These are phyloP conservation scores for Perca fluviatilis DNA, from an alignment of 2,113 vertebrate species.

Conservation along the genomic window DNA sequence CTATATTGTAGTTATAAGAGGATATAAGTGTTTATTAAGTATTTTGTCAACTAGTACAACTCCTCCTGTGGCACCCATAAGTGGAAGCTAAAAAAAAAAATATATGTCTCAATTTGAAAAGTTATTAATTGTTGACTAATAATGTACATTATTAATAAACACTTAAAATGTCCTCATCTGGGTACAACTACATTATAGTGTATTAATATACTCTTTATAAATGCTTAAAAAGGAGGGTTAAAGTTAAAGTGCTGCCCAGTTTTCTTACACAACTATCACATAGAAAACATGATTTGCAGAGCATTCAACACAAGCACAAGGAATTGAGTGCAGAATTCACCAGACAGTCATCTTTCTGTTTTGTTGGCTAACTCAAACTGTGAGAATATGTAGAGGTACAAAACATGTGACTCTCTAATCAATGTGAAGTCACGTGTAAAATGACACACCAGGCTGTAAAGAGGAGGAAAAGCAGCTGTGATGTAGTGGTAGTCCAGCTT, in stretches of 20 bases:
- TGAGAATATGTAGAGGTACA: background rate
- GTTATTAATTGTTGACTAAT: background rate
- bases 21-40: background rate
- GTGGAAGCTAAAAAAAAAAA: background rate
- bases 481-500: background rate
- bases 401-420: background rate
- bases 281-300: background rate
- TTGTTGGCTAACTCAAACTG: background rate
- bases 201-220: background rate
- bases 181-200: background rate
- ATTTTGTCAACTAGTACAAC: background rate
- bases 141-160: background rate
- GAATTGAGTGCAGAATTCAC: background rate
- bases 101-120: background rate
- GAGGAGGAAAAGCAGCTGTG: background rate
- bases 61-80: background rate
- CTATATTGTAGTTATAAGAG: background rate
- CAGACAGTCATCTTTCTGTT: background rate
- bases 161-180: background rate
- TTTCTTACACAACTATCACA: background rate
- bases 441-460: background rate
- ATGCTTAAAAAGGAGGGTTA: background rate
- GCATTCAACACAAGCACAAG: background rate
- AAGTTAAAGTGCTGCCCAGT: background rate
- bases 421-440: background rate